A percentile compares a stretch with the other conserved stretches of the same genome.
These are phyloP conservation scores for Drosophila phalerata DNA, from an alignment of 2,888 invertebrate species.

Conservation along the genomic window DNA sequence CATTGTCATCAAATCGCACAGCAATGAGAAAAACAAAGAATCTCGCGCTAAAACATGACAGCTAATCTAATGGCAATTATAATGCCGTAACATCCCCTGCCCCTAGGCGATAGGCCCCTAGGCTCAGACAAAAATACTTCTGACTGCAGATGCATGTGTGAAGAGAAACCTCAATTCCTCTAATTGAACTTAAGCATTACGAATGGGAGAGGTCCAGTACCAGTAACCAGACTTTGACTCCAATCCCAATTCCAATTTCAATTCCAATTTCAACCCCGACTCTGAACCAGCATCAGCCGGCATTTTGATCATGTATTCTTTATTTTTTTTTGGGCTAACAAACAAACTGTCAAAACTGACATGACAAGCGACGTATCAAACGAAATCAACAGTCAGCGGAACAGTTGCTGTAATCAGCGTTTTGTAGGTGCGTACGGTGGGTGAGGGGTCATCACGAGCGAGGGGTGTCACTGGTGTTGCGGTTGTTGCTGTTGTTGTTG, in stretches of 20 bases:
- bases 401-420: slow-evolving; percentile 68
- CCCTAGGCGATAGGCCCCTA: slow-evolving; percentile 20
- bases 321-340: slow-evolving; percentile 47
- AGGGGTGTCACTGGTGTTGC: slow-evolving; percentile 16
- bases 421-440: slow-evolving; percentile 67
- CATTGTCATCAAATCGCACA: slow-evolving; percentile 77
- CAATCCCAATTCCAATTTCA: not conserved
- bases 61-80: slow-evolving; percentile 83
- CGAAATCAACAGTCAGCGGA: slow-evolving; percentile 58
- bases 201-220: slow-evolving; percentile 43
- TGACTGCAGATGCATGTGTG: slow-evolving; percentile 48
- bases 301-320: slow-evolving; percentile 30
- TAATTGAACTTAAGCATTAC: slow-evolving; percentile 83
- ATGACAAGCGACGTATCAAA: slow-evolving; percentile 79
- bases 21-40: slow-evolving; percentile 47
- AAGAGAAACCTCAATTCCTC: slow-evolving; percentile 69
- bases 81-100: slow-evolving; percentile 55
- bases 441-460: not conserved
- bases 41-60: slow-evolving; percentile 75
- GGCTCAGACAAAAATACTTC: slow-evolving; percentile 10
- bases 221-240: slow-evolving; percentile 8
- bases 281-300: slow-evolving; percentile 65
- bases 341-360: slow-evolving; percentile 83
- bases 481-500: not conserved
- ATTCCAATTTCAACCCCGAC: slow-evolving; percentile 14